These are phyloP conservation scores for Dendropsophus ebraccatus DNA, from an alignment of 2,113 vertebrate species.

Conservation along the genomic window DNA sequence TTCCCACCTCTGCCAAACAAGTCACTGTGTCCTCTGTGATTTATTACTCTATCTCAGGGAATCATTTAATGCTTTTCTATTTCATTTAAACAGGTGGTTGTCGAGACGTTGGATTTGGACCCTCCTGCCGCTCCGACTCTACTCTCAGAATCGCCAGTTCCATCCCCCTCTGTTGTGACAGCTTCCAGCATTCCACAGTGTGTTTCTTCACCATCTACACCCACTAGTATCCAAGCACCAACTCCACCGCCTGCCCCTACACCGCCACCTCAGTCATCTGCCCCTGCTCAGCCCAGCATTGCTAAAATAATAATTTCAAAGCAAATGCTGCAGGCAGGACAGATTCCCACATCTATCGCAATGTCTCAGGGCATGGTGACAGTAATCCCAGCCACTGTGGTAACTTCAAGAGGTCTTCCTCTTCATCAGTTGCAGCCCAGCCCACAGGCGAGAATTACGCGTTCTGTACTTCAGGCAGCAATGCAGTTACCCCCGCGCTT, in stretches of 20 bases:
- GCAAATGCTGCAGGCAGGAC: slow-evolving; percentile 69
- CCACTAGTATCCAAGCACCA: slow-evolving; percentile 62
- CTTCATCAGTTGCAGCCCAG: slow-evolving; percentile 63
- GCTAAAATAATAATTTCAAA: slow-evolving; percentile 88
- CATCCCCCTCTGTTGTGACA: slow-evolving; percentile 40
- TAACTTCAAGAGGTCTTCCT: slow-evolving; percentile 71
- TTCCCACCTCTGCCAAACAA: no score
- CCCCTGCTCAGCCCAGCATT: slow-evolving; percentile 73
- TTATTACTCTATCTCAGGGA: not conserved
- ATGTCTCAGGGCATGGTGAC: slow-evolving; percentile 75
- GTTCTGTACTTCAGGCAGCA: slow-evolving; percentile 71
- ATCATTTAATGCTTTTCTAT: not conserved
- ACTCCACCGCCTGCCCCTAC: slow-evolving; percentile 65
- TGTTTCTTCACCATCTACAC: slow-evolving; percentile 65
- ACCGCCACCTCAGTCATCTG: slow-evolving; percentile 64
- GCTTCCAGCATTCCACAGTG: not conserved
- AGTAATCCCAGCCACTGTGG: slow-evolving; percentile 75
- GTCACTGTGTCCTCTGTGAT: no score
- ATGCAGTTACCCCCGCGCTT: slow-evolving; percentile 68
- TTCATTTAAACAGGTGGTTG: slow-evolving; percentile 62
- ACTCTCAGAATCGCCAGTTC: slow-evolving; percentile 31
- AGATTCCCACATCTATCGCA: slow-evolving; percentile 73
- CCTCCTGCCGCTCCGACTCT: slow-evolving; percentile 62
- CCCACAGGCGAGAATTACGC: slow-evolving; percentile 70
- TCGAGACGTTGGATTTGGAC: slow-evolving; percentile 70